Base-by-base conservation (phyloP, 2,113 vertebrate species). In the Osmerus mordax region DNA sequence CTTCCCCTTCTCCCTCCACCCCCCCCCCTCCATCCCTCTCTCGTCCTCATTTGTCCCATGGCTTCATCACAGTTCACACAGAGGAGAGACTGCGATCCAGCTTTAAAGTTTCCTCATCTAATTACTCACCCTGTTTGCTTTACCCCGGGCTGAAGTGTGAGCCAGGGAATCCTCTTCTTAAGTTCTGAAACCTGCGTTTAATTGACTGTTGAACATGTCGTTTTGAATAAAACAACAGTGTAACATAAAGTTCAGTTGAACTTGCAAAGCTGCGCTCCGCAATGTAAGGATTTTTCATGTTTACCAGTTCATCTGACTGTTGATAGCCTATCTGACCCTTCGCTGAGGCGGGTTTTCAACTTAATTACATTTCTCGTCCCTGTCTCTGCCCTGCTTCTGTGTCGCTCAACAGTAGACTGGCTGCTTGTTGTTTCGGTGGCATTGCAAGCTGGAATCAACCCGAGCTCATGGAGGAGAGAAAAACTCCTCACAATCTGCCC, bases 61-160 rank as follows among this genome's bases (percentile, higher is more conserved):
- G 84, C 82, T 88, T 90, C 86, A 71, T 77, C 75, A 80, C 75
- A 77, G 84, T 89, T 92, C 83, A 89, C 28, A 70, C 76, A 80
- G 81, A 88, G 82, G 84, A 87, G 84, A 89, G 77, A 73, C 73
- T 69, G 68, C 75, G 75, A 84, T 83, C 77, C 82, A 83, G 80
- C 83, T 81, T 86, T 74, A 74, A 79, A 85, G 76, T 85, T 88
- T 81, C 66, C 70, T 64, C 80, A 69, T 76, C 69, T 86, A 86
- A 87, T 87, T 87, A 84, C 78, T 78, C 71, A 75, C 78, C 71
- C 65, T 82, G 81, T 90, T 89, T 87, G 79, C 81, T 74, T 88
- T 69, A 87, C 81, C 83, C 11, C 59, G 58, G 83, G 84, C 80
- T 74, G 71, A 78, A 74, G 79, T 71, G 75, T 58, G 66, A 80